phyloP scores from a whole-genome alignment of 2,113 vertebrate species.

The Sisor rabdophorus region DNA sequence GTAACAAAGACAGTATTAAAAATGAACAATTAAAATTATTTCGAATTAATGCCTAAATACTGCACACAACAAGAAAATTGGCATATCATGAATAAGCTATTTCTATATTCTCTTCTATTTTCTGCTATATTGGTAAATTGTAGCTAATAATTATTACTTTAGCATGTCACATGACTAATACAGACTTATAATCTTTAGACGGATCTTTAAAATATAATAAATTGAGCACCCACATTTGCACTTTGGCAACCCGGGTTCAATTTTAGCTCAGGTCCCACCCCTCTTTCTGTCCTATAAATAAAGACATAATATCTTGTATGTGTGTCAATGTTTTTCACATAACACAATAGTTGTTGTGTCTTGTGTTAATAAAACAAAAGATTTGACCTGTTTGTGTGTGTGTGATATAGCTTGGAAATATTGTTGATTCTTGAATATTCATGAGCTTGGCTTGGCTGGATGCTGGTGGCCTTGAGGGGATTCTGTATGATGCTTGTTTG shows the following conservation, averaged over 20 bases:
- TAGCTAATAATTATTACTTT: background rate
- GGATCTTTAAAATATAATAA: too few relatives aligned
- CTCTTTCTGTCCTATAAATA: too few relatives aligned
- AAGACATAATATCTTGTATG: too few relatives aligned
- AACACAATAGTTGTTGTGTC: too few relatives aligned
- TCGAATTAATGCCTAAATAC: background rate
- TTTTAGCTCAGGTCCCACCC: too few relatives aligned
- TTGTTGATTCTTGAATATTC: conserved; percentile 38
- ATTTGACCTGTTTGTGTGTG: conserved; percentile 15
- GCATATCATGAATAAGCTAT: background rate
- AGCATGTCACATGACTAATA: background rate
- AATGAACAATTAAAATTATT: background rate
- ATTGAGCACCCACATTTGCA: too few relatives aligned
- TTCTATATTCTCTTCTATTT: background rate
- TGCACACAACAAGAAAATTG: background rate
- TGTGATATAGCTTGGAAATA: conserved; percentile 40
- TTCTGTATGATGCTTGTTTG: conserved; percentile 31
- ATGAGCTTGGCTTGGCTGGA: conserved; percentile 64
- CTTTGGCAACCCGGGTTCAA: too few relatives aligned
- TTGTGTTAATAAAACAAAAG: background rate
- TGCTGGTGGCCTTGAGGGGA: conserved; percentile 59
- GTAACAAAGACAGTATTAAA: background rate
- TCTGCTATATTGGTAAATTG: background rate
- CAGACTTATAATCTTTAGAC: background rate
- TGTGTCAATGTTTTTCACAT: too few relatives aligned